Base-by-base conservation (phyloP, 2,888 invertebrate genomes). In the Aporophyla lueneburgensis region DNA sequence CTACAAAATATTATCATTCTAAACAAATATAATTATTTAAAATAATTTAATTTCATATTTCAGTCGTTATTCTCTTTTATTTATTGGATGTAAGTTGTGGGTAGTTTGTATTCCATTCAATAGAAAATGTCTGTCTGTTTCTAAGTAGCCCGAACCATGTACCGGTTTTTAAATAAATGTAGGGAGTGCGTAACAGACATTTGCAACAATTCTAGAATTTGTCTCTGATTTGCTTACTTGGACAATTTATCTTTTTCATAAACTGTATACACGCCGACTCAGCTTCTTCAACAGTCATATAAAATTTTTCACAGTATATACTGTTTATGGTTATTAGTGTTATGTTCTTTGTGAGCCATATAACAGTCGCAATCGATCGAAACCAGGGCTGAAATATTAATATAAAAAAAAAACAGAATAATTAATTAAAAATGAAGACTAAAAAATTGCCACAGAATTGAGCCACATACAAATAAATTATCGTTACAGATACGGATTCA, bases 291-390 rank as follows among this genome's bases (percentile, higher is more conserved):
- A 68, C 46, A 33, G 53, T 53, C 5, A 24, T 46, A 46, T 76
- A 76, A 16, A 76, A 76, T 53, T 78, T 67, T 14, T 76, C 76
- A 33, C 76, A 76, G 16, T 27, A 33, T 5, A 78, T 59, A 51
- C 76, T 66, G 58, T 53, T 46, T 21, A 68, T 24, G 19, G 53
- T 76, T 1, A 76, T 21, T 9, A 76, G 53, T 21, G 33, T 59
- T 14, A 78, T 46, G 33, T 78, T 59, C 53, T 76, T 76, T 78
- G 24, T 40, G 21, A 61, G 16, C 76, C 76, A 76, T 33, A 76
- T 14, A 16, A 53, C 2, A 19, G 21, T 68, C 1, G 51, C 78
- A 78, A 16, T 0, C 33, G 59, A 24, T 2, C 59, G 76, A 53
- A 78, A 40, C 58, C 58, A 27, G 0, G 76, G 51, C 76, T 76